Evolutionary conservation across 2,888 invertebrate genomes (phyloP), one percentile per base, ranked within the genome.

Genomic region (Sphaerophoria taeniata): DNA sequence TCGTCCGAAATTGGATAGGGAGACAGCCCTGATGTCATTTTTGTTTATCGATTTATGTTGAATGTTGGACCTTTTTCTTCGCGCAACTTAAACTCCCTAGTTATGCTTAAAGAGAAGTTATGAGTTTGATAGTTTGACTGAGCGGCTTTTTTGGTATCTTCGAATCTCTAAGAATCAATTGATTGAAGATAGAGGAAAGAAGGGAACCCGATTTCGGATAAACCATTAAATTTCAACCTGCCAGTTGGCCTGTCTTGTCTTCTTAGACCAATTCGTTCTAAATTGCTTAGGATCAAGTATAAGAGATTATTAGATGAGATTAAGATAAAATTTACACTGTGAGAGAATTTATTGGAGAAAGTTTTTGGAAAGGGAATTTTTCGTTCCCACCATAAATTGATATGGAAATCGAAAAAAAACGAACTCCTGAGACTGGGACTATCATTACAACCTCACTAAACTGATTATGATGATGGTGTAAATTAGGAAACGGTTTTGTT

Each of bases 171-270:
- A 36, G 16, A 9, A 63, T 63, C 63, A 31, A 12, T 31, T 11
- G 14, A 63, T 34, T 11, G 4, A n/a, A 61, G 31, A 36, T 9
- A 3, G 16, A 61, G 12, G 2, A 31, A n/a, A 34, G 47, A 47
- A 47, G 63, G 63, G 49, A 65, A 65, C 65, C 49, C 49, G 65
- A 49, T 49, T 65, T 65, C 14, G 49, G 65, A 49, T 65, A 65
- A 65, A 65, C 49, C 65, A 65, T 65, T 31, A 61, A 61, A 24
- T 61, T 61, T 33, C 16, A 65, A 65, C 49, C 34, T 65, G 47
- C 16, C 49, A n/a, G 3, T 34, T 7, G 6, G 24, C 4, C 34
- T 12, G 24, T 6, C 34, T 12, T 49, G 7, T 63, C 24, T 24
- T 24, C 24, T 24, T 2, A 24, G 47, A 1, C 9, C 31, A 33